These are phyloP conservation scores for Epinephelus malabaricus DNA, from an alignment of 2,797 vertebrate species.

Conservation along the genomic window DNA sequence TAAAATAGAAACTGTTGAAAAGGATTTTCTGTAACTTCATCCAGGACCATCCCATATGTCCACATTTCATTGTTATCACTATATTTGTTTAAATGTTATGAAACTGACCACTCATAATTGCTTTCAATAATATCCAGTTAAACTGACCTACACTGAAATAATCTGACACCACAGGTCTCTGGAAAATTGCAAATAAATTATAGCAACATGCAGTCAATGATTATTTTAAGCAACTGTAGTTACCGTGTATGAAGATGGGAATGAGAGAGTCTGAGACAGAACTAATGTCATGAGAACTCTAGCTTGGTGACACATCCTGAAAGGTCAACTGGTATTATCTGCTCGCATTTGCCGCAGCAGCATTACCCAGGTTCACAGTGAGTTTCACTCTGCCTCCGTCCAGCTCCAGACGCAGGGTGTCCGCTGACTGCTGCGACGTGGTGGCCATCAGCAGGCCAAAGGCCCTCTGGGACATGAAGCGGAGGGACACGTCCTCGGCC, in stretches of 20 bases:
- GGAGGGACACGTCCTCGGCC: conserved; percentile 94
- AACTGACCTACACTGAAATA: background rate
- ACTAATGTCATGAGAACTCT: conserved; percentile 48
- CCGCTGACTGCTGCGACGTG: conserved; percentile 95
- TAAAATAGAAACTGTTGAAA: background rate
- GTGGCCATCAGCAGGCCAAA: conserved; percentile 96
- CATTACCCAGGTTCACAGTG: conserved; percentile 97
- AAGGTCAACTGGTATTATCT: conserved; percentile 62
- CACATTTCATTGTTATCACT: background rate
- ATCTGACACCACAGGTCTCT: background rate
- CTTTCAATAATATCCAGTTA: background rate
- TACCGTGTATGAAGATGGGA: conserved; percentile 57
- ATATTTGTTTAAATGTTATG: background rate
- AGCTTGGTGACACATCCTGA: conserved; percentile 46
- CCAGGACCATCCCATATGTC: background rate
- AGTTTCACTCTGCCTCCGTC: conserved; percentile 95
- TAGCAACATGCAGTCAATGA: background rate
- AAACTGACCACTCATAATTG: conserved; percentile 1
- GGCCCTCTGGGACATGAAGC: conserved; percentile 97
- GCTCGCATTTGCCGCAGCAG: conserved; percentile 54
- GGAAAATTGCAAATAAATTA: background rate
- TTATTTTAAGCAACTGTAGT: conserved; percentile 69
- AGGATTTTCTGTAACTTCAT: background rate
- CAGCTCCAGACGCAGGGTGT: conserved; percentile 96
- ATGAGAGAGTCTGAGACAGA: conserved; percentile 62